Percentiles rank a stretch among this genome's conserved stretches.
These are phyloP conservation scores for Xyrichtys novacula DNA, from an alignment of 2,797 vertebrate genomes.

Conservation along the genomic window DNA sequence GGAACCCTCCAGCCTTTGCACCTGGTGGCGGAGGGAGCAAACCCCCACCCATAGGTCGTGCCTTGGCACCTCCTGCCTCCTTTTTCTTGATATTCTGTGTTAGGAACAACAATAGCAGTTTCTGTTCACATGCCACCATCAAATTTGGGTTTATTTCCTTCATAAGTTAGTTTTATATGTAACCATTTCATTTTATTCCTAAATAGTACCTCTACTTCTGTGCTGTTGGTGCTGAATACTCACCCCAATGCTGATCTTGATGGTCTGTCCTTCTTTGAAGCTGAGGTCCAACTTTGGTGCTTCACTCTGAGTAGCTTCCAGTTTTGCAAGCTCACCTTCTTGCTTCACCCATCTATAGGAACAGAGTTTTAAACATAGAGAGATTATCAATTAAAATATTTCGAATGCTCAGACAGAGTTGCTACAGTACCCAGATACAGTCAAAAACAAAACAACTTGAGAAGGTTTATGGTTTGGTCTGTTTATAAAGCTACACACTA, in stretches of 20 bases:
- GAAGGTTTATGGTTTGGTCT: not conserved
- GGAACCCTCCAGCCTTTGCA: conserved; percentile 74
- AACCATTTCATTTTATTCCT: not conserved
- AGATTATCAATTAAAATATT: not conserved
- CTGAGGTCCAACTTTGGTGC: conserved; percentile 93
- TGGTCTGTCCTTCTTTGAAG: conserved; percentile 98
- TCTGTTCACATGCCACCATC: no score
- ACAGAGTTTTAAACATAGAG: conserved; percentile 1
- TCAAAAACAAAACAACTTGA: not conserved
- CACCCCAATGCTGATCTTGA: conserved; percentile 97
- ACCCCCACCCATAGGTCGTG: conserved; percentile 72
- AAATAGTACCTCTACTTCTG: not conserved
- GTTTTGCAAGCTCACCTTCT: conserved; percentile 91
- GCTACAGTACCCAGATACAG: not conserved
- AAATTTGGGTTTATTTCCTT: not conserved
- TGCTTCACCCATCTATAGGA: conserved; percentile 94
- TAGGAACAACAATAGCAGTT: not conserved
- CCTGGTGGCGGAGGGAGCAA: conserved; percentile 93
- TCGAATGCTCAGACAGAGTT: not conserved
- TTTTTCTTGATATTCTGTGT: conserved; percentile 94
- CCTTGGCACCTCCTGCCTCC: conserved; percentile 83
- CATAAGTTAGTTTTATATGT: not conserved
- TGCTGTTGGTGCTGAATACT: conserved; percentile 46
- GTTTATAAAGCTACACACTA: not conserved
- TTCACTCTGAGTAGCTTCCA: conserved; percentile 85